phyloP scores from a whole-genome alignment of 2,888 invertebrate species.

The Synergus laeviventris region DNA sequence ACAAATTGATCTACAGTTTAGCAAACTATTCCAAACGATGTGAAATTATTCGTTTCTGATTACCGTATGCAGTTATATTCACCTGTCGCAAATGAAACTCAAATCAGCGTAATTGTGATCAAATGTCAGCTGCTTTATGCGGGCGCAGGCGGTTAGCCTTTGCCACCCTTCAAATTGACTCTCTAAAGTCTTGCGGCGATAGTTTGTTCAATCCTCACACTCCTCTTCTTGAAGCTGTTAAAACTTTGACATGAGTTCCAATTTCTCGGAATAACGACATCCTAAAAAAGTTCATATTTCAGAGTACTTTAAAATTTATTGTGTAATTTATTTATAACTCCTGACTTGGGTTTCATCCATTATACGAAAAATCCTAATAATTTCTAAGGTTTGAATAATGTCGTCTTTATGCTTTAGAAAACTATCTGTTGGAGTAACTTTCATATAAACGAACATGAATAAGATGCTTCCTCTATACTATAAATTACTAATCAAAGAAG shows the following conservation, averaged over 20 bases:
- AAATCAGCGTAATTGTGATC: slow-evolving; percentile 72
- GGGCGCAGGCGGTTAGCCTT: slow-evolving; percentile 49
- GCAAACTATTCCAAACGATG: slow-evolving; percentile 17
- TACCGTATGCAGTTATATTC: slow-evolving; percentile 55
- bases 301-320: not conserved
- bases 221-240: slow-evolving; percentile 8
- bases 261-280: slow-evolving; percentile 13
- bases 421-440: not conserved
- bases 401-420: not conserved
- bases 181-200: slow-evolving; percentile 41
- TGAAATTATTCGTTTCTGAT: slow-evolving; percentile 52
- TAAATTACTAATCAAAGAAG: slow-evolving; percentile 24
- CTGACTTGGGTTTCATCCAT: not conserved
- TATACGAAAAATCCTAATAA: not conserved
- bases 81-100: slow-evolving; percentile 72
- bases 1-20: not conserved
- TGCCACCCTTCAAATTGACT: slow-evolving; percentile 27
- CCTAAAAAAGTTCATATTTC: slow-evolving; percentile 10
- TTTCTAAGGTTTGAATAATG: not conserved
- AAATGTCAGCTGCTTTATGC: slow-evolving; percentile 61
- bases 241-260: slow-evolving; percentile 21
- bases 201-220: slow-evolving; percentile 17
- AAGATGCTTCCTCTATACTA: slow-evolving; percentile 11
- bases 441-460: not conserved
- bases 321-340: not conserved